Conservation (phyloP, 1,140 invertebrate genomes). For the Gyrodactylus bullatarudis region DNA sequence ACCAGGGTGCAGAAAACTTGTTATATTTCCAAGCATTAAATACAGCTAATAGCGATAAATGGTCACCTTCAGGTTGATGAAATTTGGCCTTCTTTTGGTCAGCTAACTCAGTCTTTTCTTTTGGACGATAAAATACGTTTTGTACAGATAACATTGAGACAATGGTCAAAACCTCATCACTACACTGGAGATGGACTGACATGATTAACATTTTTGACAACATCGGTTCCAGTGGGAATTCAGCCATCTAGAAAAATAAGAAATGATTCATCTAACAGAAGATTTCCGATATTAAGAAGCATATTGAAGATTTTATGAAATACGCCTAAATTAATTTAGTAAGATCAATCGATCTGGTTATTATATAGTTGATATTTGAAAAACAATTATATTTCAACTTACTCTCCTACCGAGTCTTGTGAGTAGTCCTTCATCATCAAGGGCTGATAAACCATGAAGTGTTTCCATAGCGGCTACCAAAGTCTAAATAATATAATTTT, state of each 20-base stretch:
- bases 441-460: conserved; percentile 67
- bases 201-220: conserved; percentile 96
- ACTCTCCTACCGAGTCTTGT: conserved; percentile 58
- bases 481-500: conserved; percentile 16
- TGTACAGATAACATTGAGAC: conserved; percentile 95
- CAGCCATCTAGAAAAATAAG: conserved; percentile 97
- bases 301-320: no score
- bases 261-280: conserved; percentile 13
- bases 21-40: conserved; percentile 99
- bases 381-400: conserved; percentile 14
- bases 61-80: conserved; percentile 88
- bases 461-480: conserved; percentile 86
- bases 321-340: no score
- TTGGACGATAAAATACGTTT: conserved; percentile 70
- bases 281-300: no score
- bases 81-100: conserved; percentile 96
- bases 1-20: conserved; percentile 94
- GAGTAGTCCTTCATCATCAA: conserved; percentile 76
- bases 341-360: no score
- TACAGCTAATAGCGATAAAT: conserved; percentile 75
- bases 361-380: no score
- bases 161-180: conserved; percentile 85
- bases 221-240: conserved; percentile 89
- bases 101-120: conserved; percentile 77
- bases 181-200: conserved; percentile 88